phyloP scores from a whole-genome alignment of 2,888 invertebrate genomes.

The Drosophila paucipuncta region DNA sequence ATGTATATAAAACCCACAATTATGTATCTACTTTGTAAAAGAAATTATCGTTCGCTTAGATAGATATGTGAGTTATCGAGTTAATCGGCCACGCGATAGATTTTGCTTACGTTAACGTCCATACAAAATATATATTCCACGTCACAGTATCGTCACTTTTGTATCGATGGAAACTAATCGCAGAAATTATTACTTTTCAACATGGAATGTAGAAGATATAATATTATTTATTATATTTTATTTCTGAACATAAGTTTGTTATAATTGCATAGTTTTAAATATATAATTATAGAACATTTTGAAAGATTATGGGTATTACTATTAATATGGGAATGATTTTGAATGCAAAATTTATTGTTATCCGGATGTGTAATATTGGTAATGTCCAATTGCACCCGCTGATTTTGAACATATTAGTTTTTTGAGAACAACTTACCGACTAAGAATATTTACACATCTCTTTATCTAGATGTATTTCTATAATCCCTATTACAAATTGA shows the following conservation, averaged over 20 bases:
- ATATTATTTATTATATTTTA: not conserved
- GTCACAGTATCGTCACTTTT: slow-evolving; percentile 21
- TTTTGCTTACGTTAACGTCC: not conserved
- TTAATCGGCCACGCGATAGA: slow-evolving; percentile 1
- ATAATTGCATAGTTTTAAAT: not conserved
- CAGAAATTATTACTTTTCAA: not conserved
- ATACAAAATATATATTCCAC: not conserved
- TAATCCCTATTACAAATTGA: not conserved
- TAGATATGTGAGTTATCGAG: slow-evolving; percentile 40
- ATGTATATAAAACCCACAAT: slow-evolving; percentile 72
- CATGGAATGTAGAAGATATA: not conserved
- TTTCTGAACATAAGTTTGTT: not conserved
- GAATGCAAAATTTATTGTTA: not conserved
- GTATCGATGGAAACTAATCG: not conserved
- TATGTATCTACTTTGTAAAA: slow-evolving; percentile 70
- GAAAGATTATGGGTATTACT: not conserved
- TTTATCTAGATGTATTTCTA: not conserved
- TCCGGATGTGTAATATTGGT: not conserved
- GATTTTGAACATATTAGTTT: no score
- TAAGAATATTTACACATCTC: not conserved
- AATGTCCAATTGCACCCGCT: not conserved
- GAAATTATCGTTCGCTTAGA: slow-evolving; percentile 49
- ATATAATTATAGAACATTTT: not conserved
- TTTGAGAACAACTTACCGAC: not conserved
- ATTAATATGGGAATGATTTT: not conserved